Evolutionary conservation across 2,113 vertebrate genomes (phyloP), one percentile per base, ranked within the genome.

Genomic region (Oncorhynchus kisutch): DNA sequence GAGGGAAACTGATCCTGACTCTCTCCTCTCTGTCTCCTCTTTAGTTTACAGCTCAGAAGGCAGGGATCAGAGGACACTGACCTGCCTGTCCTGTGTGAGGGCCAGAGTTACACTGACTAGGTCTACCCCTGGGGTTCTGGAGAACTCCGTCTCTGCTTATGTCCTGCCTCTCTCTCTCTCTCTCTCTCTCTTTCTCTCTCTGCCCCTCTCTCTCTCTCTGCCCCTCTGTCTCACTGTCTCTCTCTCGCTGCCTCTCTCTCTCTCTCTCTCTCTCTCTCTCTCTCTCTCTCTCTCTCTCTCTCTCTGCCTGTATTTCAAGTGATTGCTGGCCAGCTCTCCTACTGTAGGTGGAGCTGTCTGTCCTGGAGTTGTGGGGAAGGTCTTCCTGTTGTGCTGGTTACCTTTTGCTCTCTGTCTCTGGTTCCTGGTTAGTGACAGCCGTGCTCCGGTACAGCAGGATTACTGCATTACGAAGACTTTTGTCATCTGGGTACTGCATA

Each of bases 341-440:
- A 87, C 87, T 90, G 90, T 89, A 95, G 96, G 96, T 94, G 96
- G 96, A 97, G 96, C 94, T 84, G 93, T 93, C 92, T 97, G 98
- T 98, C 97, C 97, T 97, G 97, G 94, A 94, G 97, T 98, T 98
- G 96, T 98, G 93, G 92, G 92, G 90, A 92, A 93, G 93, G 94
- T 95, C 96, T 98, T 98, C 97, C 96, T 97, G 96, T 97, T 97
- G 96, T 95, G 94, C 90, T 95, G 90, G 88, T 87, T 80, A 78
- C 80, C 88, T 87, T 85, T 84, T 85, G 82, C 86, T 72, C 25
- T 74, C 34, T 70, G 22, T 39, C 72, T 27, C 74, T 81, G 88
- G 88, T 59, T 27, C 51, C 74, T 81, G 87, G 88, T 60, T 80
- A 88, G 90, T 89, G 81, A 67, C 86, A 86, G 92, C 51, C 20